Conservation (phyloP, 2,113 vertebrate species). For the Spheniscus mendiculus region DNA sequence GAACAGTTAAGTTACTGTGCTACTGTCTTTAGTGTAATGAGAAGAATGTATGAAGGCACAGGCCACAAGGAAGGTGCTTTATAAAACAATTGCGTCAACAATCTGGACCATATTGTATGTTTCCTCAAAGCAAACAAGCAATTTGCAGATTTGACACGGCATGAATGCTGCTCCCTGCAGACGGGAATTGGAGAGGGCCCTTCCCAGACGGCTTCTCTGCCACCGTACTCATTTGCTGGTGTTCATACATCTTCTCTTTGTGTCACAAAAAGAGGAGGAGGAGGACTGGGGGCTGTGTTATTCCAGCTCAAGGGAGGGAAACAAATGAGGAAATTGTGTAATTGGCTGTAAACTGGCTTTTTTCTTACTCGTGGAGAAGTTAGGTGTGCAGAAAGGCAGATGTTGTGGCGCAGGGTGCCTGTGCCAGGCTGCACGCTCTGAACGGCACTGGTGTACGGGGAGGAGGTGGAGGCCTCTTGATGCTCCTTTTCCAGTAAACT, state of each 20-base stretch:
- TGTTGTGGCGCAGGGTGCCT: neutral
- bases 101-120: neutral
- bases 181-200: neutral
- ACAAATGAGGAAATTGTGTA: neutral
- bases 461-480: too few species aligned
- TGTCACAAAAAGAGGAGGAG: neutral
- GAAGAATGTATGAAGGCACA: neutral
- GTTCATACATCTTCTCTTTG: neutral
- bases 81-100: neutral
- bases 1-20: rapidly evolving
- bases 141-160: neutral
- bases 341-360: neutral
- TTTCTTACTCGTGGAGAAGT: rapidly evolving
- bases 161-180: neutral
- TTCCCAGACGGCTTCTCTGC: neutral
- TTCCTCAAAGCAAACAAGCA: neutral
- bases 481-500: neutral
- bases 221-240: rapidly evolving
- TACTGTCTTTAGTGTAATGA: neutral
- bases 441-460: rapidly evolving
- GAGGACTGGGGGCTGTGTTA: neutral
- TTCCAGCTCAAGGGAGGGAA: neutral
- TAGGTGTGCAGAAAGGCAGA: neutral
- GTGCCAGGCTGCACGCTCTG: neutral
- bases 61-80: neutral